Evolutionary conservation across 35 echinoderm and acorn worm genomes (phyloP), one percentile per base, ranked within the genome.

Genomic region (Strongylocentrotus purpuratus): DNA sequence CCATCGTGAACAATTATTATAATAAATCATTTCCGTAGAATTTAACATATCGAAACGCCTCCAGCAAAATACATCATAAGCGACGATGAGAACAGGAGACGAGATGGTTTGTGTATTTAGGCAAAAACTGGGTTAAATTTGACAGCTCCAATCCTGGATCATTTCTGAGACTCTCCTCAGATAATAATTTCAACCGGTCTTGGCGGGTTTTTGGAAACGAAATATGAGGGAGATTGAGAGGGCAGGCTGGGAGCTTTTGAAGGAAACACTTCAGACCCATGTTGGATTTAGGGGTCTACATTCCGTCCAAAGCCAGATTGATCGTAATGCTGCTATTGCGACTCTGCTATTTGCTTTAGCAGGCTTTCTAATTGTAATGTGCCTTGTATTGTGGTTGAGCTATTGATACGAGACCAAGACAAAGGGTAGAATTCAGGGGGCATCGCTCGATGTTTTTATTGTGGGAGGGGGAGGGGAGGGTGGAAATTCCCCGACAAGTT

Each of bases 251-350:
- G 28, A n/a, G 65, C 65, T 78, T 78, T 78, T 78, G 65, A 78
- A 78, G 65, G 28, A 78, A 78, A 78, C 65, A 78, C 65, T 78
- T 78, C 28, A n/a, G 22, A 78, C 28, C 65, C 65, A 78, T 78
- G 65, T 78, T n/a, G 65, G 65, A 78, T 78, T 78, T 78, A 4
- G 65, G 25, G 22, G 35, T 28, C 28, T 18, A 28, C 65, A 78
- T 78, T 78, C 65, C 65, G 22, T 78, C 65, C 20, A 78, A 78
- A 78, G 65, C 65, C 20, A 78, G 65, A 78, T 78, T 28, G 65
- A 78, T 78, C 7, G 65, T 78, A 78, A 78, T 78, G 65, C 65
- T 78, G 65, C 65, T 78, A 78, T 78, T 78, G 65, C 65, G 65
- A 78, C 25, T 78, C 50, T 7, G 65, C 28, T 78, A 28, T 78